Evolutionary conservation across 92 coral and sea anemone genomes (phyloP), one percentile per base, ranked within the genome.

Genomic region (Paragorgia papillata): DNA sequence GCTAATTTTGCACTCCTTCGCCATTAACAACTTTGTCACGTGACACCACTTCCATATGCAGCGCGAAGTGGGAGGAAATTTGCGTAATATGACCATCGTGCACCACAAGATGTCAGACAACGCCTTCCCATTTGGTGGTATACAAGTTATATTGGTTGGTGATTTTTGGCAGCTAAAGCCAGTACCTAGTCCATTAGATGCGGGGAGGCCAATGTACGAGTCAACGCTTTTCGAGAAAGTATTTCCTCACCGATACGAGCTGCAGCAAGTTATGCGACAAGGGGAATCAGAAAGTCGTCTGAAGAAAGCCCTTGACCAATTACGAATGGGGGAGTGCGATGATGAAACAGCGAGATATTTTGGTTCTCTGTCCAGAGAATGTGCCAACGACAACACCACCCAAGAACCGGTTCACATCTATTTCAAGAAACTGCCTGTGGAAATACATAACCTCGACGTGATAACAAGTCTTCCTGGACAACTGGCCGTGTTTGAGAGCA

Each of bases 171-270:
- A n/a, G n/a, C n/a, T n/a, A n/a, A n/a, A n/a, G n/a, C n/a, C n/a
- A n/a, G n/a, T n/a, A n/a, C 67, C 77, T 0, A 33, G 46, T 53
- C 27, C 62, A 40, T 50, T 73, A 7, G 79, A 73, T 24, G 66
- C 46, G 20, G 79, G 78, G 8, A 66, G 30, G 32, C 59, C 69
- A 18, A 57, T 70, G 20, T 80, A 53, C 57, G 28, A 44, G 66
- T 80, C 79, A n/a, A 35, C 18, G 28, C 34, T 76, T 21, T 76
- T 76, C 13, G 25, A 76, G 25, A 41, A 33, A 41, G 82, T 56
- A 26, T 60, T 88, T 62, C 86, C 86, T 0, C 91, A 88, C 57
- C 76, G 84, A 27, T 71, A 70, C 20, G 60, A 83, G 62, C 64
- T 87, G 17, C 67, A 66, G 9, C 34, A n/a, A 21, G 37, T 68